Evolutionary conservation across 2,797 vertebrate species (phyloP), one percentile per base, ranked within the genome.

Genomic region (Setipinna tenuifilis): DNA sequence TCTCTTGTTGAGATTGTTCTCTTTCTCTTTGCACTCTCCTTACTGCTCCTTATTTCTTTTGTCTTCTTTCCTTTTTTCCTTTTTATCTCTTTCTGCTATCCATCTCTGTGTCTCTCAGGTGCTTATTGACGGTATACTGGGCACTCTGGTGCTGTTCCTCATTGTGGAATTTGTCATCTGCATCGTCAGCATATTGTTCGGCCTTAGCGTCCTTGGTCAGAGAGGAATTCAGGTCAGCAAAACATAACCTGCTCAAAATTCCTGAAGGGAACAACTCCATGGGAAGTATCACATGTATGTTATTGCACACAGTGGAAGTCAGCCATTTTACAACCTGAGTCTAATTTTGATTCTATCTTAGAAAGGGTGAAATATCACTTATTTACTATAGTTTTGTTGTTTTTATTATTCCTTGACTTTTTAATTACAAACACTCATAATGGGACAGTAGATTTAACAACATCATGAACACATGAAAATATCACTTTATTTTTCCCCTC

Each of bases 111-210:
- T 35, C 83, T 25, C 9, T 84, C 65, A 96, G 96, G 91, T 94
- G 16, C 83, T 96, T 90, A 95, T 96, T 6, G 95, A 96, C 0
- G 95, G 96, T 14, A 93, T 96, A 87, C 88, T 96, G 87, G 92
- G 93, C 19, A 96, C 96, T 0, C 88, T 96, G 90, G 94, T 96
- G 44, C 92, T 96, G 83, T 96, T 96, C 89, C 91, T 96, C 87
- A 94, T 96, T 68, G 93, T 96, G 86, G 96, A 95, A 91, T 91
- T 96, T 87, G 71, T 93, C 23, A 93, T 96, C 92, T 96, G 96
- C 85, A 95, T 96, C 89, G 95, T 94, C 3, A 92, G 92, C 85
- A 95, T 96, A 92, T 89, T 96, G 86, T 96, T 95, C 65, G 96
- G 95, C 44, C 95, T 96, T 83, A 96, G 92, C 6, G 94, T 95